phyloP scores from a whole-genome alignment of 2,888 invertebrate genomes.

The Tipula lateralis region DNA sequence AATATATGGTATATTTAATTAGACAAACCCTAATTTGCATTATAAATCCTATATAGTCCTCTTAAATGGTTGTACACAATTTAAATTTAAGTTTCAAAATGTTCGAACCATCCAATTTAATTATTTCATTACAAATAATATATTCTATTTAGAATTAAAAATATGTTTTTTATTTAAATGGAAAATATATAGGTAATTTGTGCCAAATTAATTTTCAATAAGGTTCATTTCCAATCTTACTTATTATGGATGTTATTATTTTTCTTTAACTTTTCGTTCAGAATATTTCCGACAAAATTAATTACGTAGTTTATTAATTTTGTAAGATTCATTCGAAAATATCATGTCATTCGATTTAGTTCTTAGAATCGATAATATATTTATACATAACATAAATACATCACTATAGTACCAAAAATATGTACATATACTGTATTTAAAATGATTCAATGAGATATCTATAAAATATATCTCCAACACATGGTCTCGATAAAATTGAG shows the following conservation, averaged over 20 bases:
- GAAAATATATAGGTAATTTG: neutral
- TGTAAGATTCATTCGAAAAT: neutral
- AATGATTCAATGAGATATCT: no score
- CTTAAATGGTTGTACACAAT: neutral
- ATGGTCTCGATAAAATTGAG: no score
- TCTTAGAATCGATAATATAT: neutral
- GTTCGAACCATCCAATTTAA: neutral
- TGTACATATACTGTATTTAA: no score
- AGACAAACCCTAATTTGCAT: neutral
- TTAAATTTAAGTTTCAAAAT: neutral
- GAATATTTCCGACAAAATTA: neutral
- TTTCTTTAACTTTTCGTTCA: neutral
- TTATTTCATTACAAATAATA: neutral
- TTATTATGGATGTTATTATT: neutral
- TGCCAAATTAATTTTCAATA: neutral
- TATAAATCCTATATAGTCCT: neutral
- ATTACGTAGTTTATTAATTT: neutral
- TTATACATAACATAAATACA: no score
- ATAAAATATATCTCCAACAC: no score
- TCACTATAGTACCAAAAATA: neutral
- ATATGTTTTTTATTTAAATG: neutral
- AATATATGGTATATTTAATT: no score
- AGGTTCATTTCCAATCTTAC: neutral
- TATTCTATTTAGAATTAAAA: neutral
- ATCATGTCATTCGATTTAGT: neutral